These are phyloP conservation scores for Gadus chalcogrammus DNA, from an alignment of 2,113 vertebrate genomes.

Conservation along the genomic window DNA sequence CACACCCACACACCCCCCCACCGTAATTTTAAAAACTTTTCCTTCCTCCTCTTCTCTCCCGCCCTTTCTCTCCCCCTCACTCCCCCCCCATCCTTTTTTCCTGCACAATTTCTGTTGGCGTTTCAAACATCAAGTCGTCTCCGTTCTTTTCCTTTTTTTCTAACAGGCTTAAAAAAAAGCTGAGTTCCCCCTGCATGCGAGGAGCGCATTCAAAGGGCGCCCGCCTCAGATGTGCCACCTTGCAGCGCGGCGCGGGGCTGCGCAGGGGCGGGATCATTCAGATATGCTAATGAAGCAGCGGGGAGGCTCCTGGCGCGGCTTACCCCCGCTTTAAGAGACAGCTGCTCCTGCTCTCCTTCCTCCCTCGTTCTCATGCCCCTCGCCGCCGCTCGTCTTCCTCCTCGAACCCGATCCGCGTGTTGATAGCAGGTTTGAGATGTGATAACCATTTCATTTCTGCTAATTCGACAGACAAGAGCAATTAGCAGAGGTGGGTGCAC, in stretches of 20 bases:
- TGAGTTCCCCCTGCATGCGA: constrained; percentile 68
- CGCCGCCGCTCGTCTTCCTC: constrained; percentile 56
- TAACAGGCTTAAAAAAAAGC: constrained; percentile 73
- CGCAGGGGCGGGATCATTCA: constrained; percentile 76
- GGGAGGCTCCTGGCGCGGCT: constrained; percentile 75
- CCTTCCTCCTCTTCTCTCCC: constrained; percentile 40
- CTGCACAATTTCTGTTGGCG: constrained; percentile 69
- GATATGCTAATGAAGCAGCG: constrained; percentile 81
- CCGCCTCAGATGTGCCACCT: constrained; percentile 80
- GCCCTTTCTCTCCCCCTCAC: constrained; percentile 17
- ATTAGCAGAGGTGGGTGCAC: constrained; percentile 65
- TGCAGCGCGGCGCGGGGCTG: constrained; percentile 73
- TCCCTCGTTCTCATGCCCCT: constrained; percentile 60
- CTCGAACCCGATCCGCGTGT: constrained; percentile 37
- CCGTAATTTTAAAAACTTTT: constrained; percentile 66
- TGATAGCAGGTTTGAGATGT: constrained; percentile 68
- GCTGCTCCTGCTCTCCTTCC: constrained; percentile 71
- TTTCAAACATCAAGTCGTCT: constrained; percentile 75
- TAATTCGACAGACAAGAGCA: constrained; percentile 71
- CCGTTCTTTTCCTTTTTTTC: constrained; percentile 67
- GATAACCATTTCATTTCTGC: constrained; percentile 67
- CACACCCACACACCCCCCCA: too few species aligned
- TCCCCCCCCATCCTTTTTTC: constrained; percentile 11
- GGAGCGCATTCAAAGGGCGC: constrained; percentile 72
- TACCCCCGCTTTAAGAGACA: constrained; percentile 78